Base-by-base conservation (phyloP, 2,888 invertebrate species). In the Pseudoips prasinana region DNA sequence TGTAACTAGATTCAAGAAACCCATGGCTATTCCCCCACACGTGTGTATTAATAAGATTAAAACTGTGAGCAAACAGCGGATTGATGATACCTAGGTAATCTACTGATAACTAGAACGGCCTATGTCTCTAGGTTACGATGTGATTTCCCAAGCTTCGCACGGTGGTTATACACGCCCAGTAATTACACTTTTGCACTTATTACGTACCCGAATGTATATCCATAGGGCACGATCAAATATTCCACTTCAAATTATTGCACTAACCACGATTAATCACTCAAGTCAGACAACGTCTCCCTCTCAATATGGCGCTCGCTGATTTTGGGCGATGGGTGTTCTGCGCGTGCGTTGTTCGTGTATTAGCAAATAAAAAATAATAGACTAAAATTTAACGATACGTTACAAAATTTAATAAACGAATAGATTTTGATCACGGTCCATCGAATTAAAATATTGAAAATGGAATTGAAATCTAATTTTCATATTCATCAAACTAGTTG, bases 1-100 rank as follows among this genome's bases (percentile, higher is more conserved):
- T 89, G 90, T 93, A 93, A 93, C 92, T 91, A 92, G 93, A 93
- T 93, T 93, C 91, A 88, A 90, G 93, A 93, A 93, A 92, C 92
- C 92, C 90, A 90, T 90, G 88, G 84, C 88, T 88, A 86, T 81
- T 86, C 75, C 76, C 77, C 84, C 85, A 90, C 91, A 91, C 91
- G 90, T 91, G 91, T 90, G 87, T 89, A 90, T 87, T 91, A 91
- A 91, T 90, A 90, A 90, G 91, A 92, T 91, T 91, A 91, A 90
- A 91, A 86, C 79, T 81, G 82, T 90, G 89, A 90, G 88, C 88
- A 88, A 87, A 89, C 87, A 89, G 89, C 83, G 85, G 85, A 88
- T 89, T 87, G 88, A 85, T 83, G 90, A 89, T 87, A 82, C 83
- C 83, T 85, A 83, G 82, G 83, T 81, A 85, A 89, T 89, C 86